Conservation (phyloP, 64 coral and sea anemone species). For the Montipora capricornis region DNA sequence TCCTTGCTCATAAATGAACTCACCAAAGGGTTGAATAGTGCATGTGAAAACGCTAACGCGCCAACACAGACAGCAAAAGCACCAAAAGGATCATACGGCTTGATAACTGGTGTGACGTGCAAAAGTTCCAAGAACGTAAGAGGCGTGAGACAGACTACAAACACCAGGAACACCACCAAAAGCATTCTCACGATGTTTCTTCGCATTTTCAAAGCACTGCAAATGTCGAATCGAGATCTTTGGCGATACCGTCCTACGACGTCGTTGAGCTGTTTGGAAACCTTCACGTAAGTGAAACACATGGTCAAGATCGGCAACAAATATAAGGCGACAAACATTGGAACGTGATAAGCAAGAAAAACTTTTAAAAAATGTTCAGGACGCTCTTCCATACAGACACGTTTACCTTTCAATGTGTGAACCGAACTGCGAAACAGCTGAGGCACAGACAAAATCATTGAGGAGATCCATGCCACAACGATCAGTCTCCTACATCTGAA, state of each 20-base stretch:
- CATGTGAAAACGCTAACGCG: constrained; percentile 44
- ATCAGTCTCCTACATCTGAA: constrained; percentile 5
- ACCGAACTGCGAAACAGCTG: constrained; percentile 51
- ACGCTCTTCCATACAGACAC: constrained; percentile 26
- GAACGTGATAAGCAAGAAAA: constrained; percentile 52
- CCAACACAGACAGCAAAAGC: not conserved
- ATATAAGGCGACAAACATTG: constrained; percentile 57
- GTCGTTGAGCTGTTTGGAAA: constrained; percentile 2
- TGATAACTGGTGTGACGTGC: constrained; percentile 3
- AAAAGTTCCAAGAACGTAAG: constrained; percentile 51
- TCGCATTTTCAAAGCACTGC: constrained; percentile 22
- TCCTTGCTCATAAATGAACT: constrained; percentile 49
- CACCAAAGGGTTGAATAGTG: constrained; percentile 51
- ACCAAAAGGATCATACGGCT: constrained; percentile 36
- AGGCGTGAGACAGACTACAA: constrained; percentile 46
- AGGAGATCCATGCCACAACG: constrained; percentile 11
- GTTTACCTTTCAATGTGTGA: not conserved
- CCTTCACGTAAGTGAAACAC: constrained; percentile 48
- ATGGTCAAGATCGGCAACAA: constrained; percentile 35
- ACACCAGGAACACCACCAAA: constrained; percentile 48
- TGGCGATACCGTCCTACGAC: constrained; percentile 23
- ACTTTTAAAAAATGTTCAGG: constrained; percentile 38
- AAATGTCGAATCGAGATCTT: constrained; percentile 47
- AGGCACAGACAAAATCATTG: constrained; percentile 16
- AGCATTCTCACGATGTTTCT: constrained; percentile 48